phyloP scores from a whole-genome alignment of 2,797 vertebrate genomes.

The Microcaecilia unicolor region DNA sequence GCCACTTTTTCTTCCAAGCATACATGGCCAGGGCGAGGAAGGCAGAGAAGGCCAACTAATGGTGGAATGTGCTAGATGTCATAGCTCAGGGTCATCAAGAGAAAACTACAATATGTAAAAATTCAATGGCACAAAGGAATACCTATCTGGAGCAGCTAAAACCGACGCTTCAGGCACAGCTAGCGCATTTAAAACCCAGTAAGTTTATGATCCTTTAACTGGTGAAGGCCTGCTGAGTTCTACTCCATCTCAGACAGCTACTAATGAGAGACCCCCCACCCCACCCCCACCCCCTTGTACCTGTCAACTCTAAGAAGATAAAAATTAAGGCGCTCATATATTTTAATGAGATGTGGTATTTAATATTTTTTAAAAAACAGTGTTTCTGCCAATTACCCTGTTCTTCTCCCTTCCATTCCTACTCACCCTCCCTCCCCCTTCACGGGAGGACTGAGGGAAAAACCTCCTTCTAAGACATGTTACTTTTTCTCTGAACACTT shows the following conservation, averaged over 20 bases:
- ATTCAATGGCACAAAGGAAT: constrained; percentile 66
- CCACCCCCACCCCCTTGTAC: constrained; percentile 32
- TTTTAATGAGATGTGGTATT: too few species aligned
- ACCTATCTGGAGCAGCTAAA: constrained; percentile 57
- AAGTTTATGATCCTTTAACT: constrained; percentile 59
- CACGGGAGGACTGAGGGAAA: too few species aligned
- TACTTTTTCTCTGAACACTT: too few species aligned
- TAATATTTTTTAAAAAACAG: too few species aligned
- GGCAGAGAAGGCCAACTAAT: constrained; percentile 57
- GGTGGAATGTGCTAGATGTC: constrained; percentile 46
- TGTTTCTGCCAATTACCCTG: too few species aligned
- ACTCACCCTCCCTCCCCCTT: too few species aligned
- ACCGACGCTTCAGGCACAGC: constrained; percentile 49
- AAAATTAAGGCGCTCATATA: too few species aligned
- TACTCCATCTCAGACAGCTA: constrained; percentile 46
- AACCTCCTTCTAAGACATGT: too few species aligned
- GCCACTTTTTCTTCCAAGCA: constrained; percentile 95
- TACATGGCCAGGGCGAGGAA: constrained; percentile 80
- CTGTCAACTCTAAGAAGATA: constrained; percentile 36
- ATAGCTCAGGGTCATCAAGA: constrained; percentile 61
- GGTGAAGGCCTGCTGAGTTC: constrained; percentile 56
- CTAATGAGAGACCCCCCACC: constrained; percentile 39
- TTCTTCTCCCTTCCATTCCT: too few species aligned
- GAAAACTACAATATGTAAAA: constrained; percentile 32
- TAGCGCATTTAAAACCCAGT: constrained; percentile 51